Percentiles rank a stretch among this genome's conserved stretches.
Evolutionary conservation across 2,113 vertebrate genomes (phyloP).

Genomic region (Ovis canadensis): DNA sequence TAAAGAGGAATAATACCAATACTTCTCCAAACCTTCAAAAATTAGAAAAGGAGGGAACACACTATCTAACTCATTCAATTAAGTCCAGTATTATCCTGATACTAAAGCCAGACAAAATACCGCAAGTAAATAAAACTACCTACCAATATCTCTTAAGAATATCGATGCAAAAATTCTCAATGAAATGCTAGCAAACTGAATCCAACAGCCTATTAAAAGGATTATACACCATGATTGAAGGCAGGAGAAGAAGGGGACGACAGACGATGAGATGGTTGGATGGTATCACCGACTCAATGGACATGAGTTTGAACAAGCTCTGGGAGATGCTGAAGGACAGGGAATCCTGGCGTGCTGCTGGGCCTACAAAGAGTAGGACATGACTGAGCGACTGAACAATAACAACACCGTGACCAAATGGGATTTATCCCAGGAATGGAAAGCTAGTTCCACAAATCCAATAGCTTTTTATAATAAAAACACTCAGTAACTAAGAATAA

Average conservation of each 20-base stretch:
- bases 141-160: neutral
- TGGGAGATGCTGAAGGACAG: neutral
- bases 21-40: neutral
- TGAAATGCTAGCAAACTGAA: neutral
- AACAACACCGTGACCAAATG: neutral
- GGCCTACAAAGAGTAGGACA: neutral
- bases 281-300: neutral
- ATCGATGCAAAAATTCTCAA: neutral
- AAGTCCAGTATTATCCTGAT: neutral
- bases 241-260: neutral
- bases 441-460: neutral
- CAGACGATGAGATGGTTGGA: neutral
- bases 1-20: neutral
- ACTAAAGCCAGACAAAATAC: neutral
- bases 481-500: neutral
- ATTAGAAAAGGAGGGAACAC: neutral
- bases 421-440: neutral
- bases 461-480: neutral
- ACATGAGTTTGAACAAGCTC: neutral
- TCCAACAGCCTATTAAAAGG: neutral
- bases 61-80: neutral
- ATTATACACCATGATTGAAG: neutral
- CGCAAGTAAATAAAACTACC: neutral
- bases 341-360: neutral
- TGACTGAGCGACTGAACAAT: accelerated